Evolutionary conservation across 1,140 invertebrate species (phyloP), one percentile per base, ranked within the genome.

Genomic region (Diorhabda sublineata): DNA sequence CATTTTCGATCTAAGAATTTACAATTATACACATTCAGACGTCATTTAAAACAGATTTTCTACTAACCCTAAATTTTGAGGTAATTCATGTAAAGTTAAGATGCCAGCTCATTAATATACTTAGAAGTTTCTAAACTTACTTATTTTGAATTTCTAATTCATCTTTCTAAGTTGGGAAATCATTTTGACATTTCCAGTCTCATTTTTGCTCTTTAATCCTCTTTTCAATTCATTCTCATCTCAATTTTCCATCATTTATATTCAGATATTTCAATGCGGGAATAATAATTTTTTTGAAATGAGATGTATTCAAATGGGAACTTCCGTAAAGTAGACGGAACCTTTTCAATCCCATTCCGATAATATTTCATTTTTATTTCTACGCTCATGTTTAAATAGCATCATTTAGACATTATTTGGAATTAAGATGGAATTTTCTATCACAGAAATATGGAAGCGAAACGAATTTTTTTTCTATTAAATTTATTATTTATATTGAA

Each of bases 171-270:
- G 45, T 64, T 64, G 52, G 2, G n/a, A 64, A 64, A 8, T 41
- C 42, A 26, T 64, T 47, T 47, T 64, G 63, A 64, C 63, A 64
- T 64, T 64, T 64, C 47, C 63, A 7, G 47, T 56, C 52, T 47
- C 63, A 64, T 5, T 64, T 64, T 64, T 64, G 45, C 63, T n/a
- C 3, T 64, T 64, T 64, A 64, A 64, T 64, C 52, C 26, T 41
- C 63, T 52, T 56, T 57, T 41, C 45, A 64, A 47, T 64, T 45
- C 45, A 45, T 42, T 64, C 58, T 60, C 26, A 8, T 52, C 56
- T 64, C 63, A 64, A 64, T 64, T 64, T 47, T 52, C n/a, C 45
- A 56, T 64, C 63, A 64, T 52, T 64, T 62, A 7, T 11, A 44
- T 44, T 62, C 61, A 45, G 43, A 44, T 2, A 62, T 45, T 44